A percentile compares a stretch with the other conserved stretches of the same genome.
These are phyloP conservation scores for Ophioninae sp. DNA, from an alignment of 2,888 invertebrate genomes.

Conservation along the genomic window DNA sequence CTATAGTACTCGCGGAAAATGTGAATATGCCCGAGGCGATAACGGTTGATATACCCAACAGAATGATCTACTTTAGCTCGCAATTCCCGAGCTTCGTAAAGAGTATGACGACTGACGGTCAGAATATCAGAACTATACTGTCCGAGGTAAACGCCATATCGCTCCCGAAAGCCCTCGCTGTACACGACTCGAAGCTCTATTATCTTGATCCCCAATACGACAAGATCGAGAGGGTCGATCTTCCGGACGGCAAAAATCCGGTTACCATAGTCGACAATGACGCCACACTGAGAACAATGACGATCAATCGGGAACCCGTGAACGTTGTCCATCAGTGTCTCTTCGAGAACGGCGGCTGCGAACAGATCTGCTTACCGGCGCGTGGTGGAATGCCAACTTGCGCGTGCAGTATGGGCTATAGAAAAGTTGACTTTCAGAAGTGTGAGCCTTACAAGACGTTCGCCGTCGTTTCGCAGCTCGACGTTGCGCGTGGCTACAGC, in stretches of 20 bases:
- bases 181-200: constrained; percentile 91
- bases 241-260: constrained; percentile 89
- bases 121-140: constrained; percentile 86
- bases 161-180: constrained; percentile 90
- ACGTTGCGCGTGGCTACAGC: constrained; percentile 93
- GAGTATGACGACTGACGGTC: constrained; percentile 88
- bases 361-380: constrained; percentile 95
- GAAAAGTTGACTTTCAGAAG: constrained; percentile 88
- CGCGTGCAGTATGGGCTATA: constrained; percentile 94
- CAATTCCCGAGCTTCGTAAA: constrained; percentile 88
- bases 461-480: constrained; percentile 94
- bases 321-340: constrained; percentile 92
- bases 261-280: constrained; percentile 90
- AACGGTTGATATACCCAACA: constrained; percentile 91
- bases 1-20: constrained; percentile 87
- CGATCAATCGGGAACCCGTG: constrained; percentile 92
- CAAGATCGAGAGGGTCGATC: constrained; percentile 91
- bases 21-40: constrained; percentile 91
- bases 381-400: constrained; percentile 90
- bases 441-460: constrained; percentile 93
- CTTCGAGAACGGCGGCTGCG: constrained; percentile 94
- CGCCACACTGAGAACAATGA: constrained; percentile 92
- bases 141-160: constrained; percentile 88
- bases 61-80: constrained; percentile 94
- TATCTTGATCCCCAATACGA: constrained; percentile 95